Evolutionary conservation across 2,888 invertebrate species (phyloP), one percentile per base, ranked within the genome.

Genomic region (Pecten maximus): DNA sequence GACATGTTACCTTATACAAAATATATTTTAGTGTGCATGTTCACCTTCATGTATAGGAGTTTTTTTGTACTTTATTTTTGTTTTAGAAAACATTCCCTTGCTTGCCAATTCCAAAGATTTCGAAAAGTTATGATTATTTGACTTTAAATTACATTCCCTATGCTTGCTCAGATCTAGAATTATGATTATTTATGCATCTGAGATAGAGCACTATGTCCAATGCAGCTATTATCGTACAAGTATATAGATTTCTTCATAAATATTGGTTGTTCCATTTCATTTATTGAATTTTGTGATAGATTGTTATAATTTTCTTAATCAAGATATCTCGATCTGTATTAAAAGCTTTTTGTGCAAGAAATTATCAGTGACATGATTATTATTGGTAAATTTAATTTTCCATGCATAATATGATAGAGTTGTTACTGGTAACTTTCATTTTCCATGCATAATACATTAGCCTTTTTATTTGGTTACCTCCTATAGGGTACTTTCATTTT

Each of bases 141-240:
- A 74, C 60, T 60, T n/a, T 16, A n/a, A 60, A 23, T n/a, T 60
- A 60, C 60, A 23, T 60, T 60, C 60, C 60, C 60, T n/a, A 60
- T 60, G 60, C 60, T n/a, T 60, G 60, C 23, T 60, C 60, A 60
- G 60, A 60, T 8, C 6, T 60, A 60, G 60, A 60, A 23, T 19
- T 2, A 48, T 19, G 19, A 48, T 60, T 60, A 28, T 35, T 74
- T 28, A 35, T 74, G 74, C 74, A 74, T 74, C 74, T 54, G 28
- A 74, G 35, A 35, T 28, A 74, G 28, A 74, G 10, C 28, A 35
- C 16, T 2, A 35, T 74, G 23, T 54, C 16, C 54, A 54, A 23
- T 54, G 19, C 12, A 44, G 12, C 8, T 44, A 44, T 8, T 44
- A 44, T 44, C n/a, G n/a, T n/a, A n/a, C n/a, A n/a, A n/a, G 54